Evolutionary conservation across 1,140 invertebrate species (phyloP).

Genomic region (Apis mellifera): DNA sequence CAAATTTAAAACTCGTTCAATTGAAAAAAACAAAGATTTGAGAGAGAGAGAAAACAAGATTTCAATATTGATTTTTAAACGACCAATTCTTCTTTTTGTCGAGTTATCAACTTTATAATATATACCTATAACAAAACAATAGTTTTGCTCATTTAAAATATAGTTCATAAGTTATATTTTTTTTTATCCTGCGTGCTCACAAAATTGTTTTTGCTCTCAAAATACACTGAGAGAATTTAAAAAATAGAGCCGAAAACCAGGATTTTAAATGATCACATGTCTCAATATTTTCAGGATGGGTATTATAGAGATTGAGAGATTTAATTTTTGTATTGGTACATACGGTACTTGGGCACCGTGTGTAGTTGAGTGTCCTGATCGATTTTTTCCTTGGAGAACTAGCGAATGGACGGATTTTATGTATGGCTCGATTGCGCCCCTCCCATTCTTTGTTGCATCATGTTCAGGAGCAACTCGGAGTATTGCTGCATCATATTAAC

Average conservation of each 20-base stretch:
- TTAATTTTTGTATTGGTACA: neutral
- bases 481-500: constrained; percentile 86
- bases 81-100: neutral
- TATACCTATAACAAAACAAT: neutral
- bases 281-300: neutral
- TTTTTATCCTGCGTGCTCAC: neutral
- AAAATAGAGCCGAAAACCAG: neutral
- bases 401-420: constrained; percentile 69
- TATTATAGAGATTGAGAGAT: neutral
- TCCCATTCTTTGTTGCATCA: constrained; percentile 85
- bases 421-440: constrained; percentile 75
- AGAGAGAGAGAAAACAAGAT: neutral
- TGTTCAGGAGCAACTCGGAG: constrained; percentile 83
- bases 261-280: neutral
- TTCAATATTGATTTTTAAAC: neutral
- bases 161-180: neutral
- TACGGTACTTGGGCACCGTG: neutral
- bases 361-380: neutral
- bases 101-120: too few relatives aligned
- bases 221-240: neutral
- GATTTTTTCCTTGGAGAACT: constrained; percentile 18
- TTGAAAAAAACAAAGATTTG: neutral
- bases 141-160: neutral
- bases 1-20: neutral
- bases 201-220: neutral